Evolutionary conservation across 2,888 invertebrate species (phyloP), one percentile per base, ranked within the genome.

Genomic region (Cremastobaeus sp.): DNA sequence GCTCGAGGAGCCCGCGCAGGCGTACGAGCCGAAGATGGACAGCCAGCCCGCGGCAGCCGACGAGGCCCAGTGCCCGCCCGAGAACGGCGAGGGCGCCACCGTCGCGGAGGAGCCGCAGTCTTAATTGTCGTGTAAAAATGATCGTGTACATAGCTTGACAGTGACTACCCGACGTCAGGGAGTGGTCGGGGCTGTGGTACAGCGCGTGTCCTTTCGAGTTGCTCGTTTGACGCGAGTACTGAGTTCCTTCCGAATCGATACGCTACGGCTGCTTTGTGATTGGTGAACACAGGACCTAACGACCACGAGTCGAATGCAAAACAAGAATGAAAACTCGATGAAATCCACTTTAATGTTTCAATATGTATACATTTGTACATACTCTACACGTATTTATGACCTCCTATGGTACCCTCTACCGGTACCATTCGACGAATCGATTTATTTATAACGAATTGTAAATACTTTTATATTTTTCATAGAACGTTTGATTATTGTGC

Each of bases 381-480:
- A 70, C 52, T 41, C 6, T 1, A 41, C 20, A 47, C 20, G 43
- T 69, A 64, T 76, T 65, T 64, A 65, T 73, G 37, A 34, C 15
- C 47, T 66, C 78, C 76, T 78, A 79, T 70, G 73, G 74, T 80
- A 80, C 64, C 77, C 77, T 77, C 71, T 70, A 76, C 78, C 77
- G 79, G 79, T 82, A 82, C 77, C 75, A 32, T 1, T 4, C 39
- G 9, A 32, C 37, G 48, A 35, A 57, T 54, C 20, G 64, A 80
- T 77, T 85, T 83, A 86, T 86, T 86, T 86, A 86, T 85, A 84
- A 37, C 35, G 21, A 77, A 84, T 84, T 86, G 86, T 86, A 86
- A 74, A 86, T 86, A 86, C 78, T 86, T 86, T 86, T 86, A 85
- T 86, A 86, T 85, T 85, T 85, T 85, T 83, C 85, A 80, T 78